These are phyloP conservation scores for Torymus tubicola DNA, from an alignment of 2,888 invertebrate genomes.

Conservation along the genomic window DNA sequence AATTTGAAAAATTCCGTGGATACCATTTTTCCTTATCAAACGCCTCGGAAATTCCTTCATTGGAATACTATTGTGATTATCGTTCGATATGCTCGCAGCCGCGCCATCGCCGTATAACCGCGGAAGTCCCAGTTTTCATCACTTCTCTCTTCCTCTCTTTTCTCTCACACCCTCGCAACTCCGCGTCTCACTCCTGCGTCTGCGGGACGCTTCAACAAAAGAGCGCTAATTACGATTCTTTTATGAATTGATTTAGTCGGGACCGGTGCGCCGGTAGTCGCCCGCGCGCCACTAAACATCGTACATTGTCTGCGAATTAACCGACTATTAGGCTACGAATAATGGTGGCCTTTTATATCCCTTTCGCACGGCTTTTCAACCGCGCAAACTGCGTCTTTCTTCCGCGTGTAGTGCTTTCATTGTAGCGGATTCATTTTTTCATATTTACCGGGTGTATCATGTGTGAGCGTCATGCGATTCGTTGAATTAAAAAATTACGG, in stretches of 20 bases:
- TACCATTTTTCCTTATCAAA: constrained; percentile 23
- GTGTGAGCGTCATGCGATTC: not conserved
- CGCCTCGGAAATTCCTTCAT: constrained; percentile 42
- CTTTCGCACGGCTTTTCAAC: constrained; percentile 40
- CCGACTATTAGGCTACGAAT: constrained; percentile 73
- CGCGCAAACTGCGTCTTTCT: constrained; percentile 20
- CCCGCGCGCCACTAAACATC: constrained; percentile 68
- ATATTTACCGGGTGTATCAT: constrained; percentile 13
- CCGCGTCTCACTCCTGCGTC: constrained; percentile 57
- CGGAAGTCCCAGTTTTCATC: constrained; percentile 68
- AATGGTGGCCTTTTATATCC: constrained; percentile 69
- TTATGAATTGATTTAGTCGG: constrained; percentile 75
- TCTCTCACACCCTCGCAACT: constrained; percentile 54
- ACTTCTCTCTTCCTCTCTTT: constrained; percentile 55
- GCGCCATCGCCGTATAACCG: too few species aligned
- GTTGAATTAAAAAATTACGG: too few species aligned
- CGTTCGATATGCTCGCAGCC: constrained; percentile 35
- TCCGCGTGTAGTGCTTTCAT: constrained; percentile 10
- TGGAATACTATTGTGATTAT: constrained; percentile 67
- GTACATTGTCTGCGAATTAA: constrained; percentile 74
- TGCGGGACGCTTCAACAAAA: constrained; percentile 68
- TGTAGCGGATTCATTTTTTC: constrained; percentile 51
- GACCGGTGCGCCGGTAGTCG: constrained; percentile 65
- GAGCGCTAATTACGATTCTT: constrained; percentile 75
- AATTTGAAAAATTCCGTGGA: constrained; percentile 37